Evolutionary conservation across 2,113 vertebrate species (phyloP).

Genomic region (Hassar affinis): DNA sequence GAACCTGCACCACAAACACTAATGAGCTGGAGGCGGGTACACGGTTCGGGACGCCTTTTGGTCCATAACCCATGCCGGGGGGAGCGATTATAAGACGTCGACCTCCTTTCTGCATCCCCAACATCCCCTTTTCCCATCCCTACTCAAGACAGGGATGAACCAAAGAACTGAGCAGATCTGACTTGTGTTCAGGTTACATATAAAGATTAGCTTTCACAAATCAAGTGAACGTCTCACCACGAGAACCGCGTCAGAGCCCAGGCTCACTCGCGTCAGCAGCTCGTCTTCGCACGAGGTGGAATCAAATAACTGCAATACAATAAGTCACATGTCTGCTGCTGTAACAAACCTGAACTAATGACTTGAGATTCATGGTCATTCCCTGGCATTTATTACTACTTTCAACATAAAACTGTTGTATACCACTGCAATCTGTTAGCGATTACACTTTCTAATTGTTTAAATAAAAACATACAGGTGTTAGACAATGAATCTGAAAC

Average conservation of each 20-base stretch:
- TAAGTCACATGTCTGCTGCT: slow-evolving; percentile 2
- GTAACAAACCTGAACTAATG: slow-evolving; percentile 7
- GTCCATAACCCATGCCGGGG: slow-evolving; percentile 66
- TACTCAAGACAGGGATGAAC: slow-evolving; percentile 45
- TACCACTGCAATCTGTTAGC: neutral
- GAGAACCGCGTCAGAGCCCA: slow-evolving; percentile 80
- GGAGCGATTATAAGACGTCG: slow-evolving; percentile 75
- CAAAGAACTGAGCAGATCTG: neutral
- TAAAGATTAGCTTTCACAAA: neutral
- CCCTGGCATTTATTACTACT: neutral
- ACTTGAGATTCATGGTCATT: neutral
- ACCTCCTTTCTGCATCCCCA: slow-evolving; percentile 82
- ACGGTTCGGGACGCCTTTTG: slow-evolving; percentile 70
- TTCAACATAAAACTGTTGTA: neutral
- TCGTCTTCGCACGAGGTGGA: slow-evolving; percentile 80
- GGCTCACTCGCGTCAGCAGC: slow-evolving; percentile 74
- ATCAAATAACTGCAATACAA: slow-evolving; percentile 74
- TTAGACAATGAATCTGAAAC: too few relatives aligned
- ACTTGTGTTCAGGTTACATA: neutral
- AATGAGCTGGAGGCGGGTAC: slow-evolving; percentile 69
- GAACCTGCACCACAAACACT: slow-evolving; percentile 79
- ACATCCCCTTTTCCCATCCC: slow-evolving; percentile 85
- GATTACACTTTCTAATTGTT: too few relatives aligned
- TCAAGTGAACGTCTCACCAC: slow-evolving; percentile 67
- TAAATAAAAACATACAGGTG: too few relatives aligned